Base-by-base conservation (phyloP, 2,113 vertebrate genomes). In the human (Homo sapiens) region DNA sequence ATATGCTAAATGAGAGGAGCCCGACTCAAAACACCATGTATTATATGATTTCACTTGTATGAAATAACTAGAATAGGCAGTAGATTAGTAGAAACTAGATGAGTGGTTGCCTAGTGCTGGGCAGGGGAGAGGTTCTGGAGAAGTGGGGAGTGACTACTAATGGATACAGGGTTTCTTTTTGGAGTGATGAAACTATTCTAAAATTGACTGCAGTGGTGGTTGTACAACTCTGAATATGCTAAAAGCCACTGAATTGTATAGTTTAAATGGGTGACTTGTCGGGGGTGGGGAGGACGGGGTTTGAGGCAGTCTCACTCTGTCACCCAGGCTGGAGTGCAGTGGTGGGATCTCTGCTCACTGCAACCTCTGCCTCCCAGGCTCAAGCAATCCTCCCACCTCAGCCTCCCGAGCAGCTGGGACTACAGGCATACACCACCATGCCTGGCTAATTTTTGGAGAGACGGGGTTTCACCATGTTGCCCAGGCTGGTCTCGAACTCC, bases 31-130 rank as follows among this genome's bases (percentile, higher is more conserved):
- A 95, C 57, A 85, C 38, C 17, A 66, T 48, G 32, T 50, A 79
- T 50, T 79, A 68, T 66, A 48, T 80, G 30, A 86, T 66, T 94
- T 20, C 35, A 92, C 79, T 86, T 90, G 75, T 76, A 93, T 76
- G 25, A 94, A 96, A 89, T 93, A 92, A 84, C 55, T 79, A 89
- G 25, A 55, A 61, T 70, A 95, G 32, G 68, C 20, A 72, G 48
- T 82, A 95, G 35, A 89, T 57, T 64, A 78, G 38, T 75, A 76
- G 12, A 90, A 90, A 83, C 43, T 45, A 95, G 75, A 72, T 78
- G n/a, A 73, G n/a, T 83, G 50, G 59, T 82, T 78, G n/a, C 66
- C 40, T 90, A 43, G 57, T 25, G 16, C 30, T 55, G 6, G 18
- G 23, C 32, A 1, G 22, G 43, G 48, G 50, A 61, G 30, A 72